These are phyloP conservation scores for Eutrigla gurnardus DNA, from an alignment of 2,797 vertebrate species.

Conservation along the genomic window DNA sequence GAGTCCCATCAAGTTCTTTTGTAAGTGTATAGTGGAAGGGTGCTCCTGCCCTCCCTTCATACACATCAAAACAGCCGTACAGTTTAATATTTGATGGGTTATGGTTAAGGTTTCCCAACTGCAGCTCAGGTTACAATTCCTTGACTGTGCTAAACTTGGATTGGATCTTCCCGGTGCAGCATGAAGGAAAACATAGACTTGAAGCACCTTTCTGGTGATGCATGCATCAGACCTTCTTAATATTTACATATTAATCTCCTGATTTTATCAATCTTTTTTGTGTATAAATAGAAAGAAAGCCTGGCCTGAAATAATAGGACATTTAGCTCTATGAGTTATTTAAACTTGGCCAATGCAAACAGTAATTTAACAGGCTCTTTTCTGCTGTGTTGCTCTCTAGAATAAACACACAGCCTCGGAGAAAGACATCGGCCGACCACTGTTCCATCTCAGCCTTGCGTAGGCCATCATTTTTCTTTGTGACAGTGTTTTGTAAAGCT, in stretches of 20 bases:
- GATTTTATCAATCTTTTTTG: constrained; percentile 55
- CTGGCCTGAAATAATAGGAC: constrained; percentile 59
- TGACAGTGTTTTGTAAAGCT: constrained; percentile 78
- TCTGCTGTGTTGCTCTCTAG: constrained; percentile 64
- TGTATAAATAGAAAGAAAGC: constrained; percentile 60
- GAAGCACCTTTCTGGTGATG: constrained; percentile 31
- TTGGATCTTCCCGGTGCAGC: constrained; percentile 30
- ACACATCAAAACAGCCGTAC: constrained; percentile 75
- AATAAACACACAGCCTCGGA: constrained; percentile 80
- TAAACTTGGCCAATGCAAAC: constrained; percentile 73
- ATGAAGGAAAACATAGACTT: constrained; percentile 47
- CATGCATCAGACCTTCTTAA: constrained; percentile 24
- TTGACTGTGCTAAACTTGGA: constrained; percentile 60
- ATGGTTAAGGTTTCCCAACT: constrained; percentile 69
- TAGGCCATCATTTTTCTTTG: constrained; percentile 70
- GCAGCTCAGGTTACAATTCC: constrained; percentile 67
- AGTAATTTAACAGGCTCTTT: constrained; percentile 67
- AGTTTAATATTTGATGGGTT: constrained; percentile 75
- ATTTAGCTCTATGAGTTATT: constrained; percentile 67
- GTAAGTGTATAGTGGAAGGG: constrained; percentile 30
- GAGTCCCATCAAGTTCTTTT: constrained; percentile 52
- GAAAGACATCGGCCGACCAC: constrained; percentile 56
- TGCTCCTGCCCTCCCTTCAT: constrained; percentile 50
- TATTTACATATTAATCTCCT: constrained; percentile 51
- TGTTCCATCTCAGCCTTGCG: constrained; percentile 63